These are phyloP conservation scores for Synchiropus splendidus DNA, from an alignment of 2,113 vertebrate genomes.

Conservation along the genomic window DNA sequence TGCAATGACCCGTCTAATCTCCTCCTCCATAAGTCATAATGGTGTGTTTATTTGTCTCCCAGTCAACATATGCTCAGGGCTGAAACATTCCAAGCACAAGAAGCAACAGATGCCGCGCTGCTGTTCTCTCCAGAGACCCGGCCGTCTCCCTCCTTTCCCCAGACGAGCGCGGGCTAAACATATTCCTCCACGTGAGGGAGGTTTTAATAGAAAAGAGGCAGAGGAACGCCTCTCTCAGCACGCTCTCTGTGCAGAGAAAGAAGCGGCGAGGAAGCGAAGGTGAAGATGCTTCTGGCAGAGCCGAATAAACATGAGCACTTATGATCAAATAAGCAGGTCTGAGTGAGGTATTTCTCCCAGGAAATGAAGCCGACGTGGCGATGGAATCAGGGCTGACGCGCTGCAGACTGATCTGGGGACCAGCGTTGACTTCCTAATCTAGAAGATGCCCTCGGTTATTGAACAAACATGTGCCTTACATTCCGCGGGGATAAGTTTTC, in stretches of 20 bases:
- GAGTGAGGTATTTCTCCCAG: conserved; percentile 48
- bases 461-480: no score
- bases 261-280: conserved; percentile 25
- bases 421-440: conserved; percentile 18
- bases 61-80: conserved; percentile 10
- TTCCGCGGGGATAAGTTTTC: no score
- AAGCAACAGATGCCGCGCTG: conserved; percentile 24
- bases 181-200: background rate
- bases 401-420: conserved; percentile 11
- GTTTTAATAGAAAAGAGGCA: conserved; percentile 37
- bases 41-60: conserved; percentile 11
- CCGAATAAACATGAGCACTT: conserved; percentile 63
- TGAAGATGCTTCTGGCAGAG: conserved; percentile 38
- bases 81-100: conserved; percentile 22
- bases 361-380: conserved; percentile 31
- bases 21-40: conserved; percentile 12
- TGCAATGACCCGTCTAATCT: background rate
- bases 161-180: no score
- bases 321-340: conserved; percentile 59
- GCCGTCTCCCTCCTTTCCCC: no score
- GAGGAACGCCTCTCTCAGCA: conserved; percentile 34
- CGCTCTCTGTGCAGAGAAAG: conserved; percentile 15
- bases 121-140: conserved; percentile 8
- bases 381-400: conserved; percentile 38
- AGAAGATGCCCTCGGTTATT: conserved; percentile 5